Evolutionary conservation across 1,140 invertebrate species (phyloP).

Genomic region (Drosophila yakuba): DNA sequence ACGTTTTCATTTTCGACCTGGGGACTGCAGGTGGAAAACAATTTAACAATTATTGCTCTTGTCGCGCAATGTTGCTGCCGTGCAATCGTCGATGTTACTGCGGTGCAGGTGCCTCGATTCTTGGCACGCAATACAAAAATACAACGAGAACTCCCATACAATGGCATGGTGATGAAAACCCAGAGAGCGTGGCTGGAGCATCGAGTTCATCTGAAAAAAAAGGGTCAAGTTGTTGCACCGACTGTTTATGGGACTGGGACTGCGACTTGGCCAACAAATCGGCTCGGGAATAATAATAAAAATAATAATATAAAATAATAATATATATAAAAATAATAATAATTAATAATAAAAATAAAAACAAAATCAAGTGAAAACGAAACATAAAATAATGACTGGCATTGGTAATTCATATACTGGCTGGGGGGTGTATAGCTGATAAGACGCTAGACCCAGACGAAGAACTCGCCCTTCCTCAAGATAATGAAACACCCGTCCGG

Average conservation of each 20-base stretch:
- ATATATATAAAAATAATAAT: neutral
- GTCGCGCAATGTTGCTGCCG: conserved; percentile 20
- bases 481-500: conserved; percentile 12
- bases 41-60: conserved; percentile 61
- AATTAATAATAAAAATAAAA: neutral
- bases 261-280: conserved; percentile 28
- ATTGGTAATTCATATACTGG: conserved; percentile 7
- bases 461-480: conserved; percentile 4
- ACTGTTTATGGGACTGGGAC: conserved; percentile 12
- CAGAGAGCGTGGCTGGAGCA: conserved; percentile 38
- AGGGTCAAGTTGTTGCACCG: conserved; percentile 54
- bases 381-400: neutral
- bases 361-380: conserved; percentile 1
- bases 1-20: conserved; percentile 50
- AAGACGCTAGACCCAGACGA: neutral
- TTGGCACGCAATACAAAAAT: conserved; percentile 3
- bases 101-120: neutral
- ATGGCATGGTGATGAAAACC: conserved; percentile 17
- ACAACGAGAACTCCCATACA: conserved; percentile 2
- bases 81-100: conserved; percentile 27
- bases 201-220: conserved; percentile 31
- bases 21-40: conserved; percentile 28
- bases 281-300: neutral
- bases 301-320: neutral
- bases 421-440: conserved; percentile 1